Evolutionary conservation across 2,888 invertebrate genomes (phyloP), one percentile per base, ranked within the genome.

Genomic region (Dicyrtoma fusca): DNA sequence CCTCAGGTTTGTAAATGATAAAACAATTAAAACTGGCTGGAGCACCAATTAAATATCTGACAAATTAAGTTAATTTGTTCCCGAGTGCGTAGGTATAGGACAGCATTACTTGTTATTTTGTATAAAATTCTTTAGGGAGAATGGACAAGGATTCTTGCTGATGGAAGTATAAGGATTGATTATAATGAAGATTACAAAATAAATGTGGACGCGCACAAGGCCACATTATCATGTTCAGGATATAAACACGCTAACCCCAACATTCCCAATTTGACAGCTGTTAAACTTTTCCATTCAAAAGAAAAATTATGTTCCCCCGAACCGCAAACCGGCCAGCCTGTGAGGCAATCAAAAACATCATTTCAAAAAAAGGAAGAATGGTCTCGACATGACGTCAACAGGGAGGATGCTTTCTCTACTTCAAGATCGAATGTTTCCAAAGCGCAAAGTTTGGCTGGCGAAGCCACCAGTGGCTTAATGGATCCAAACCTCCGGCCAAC

Each of bases 121-220:
- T n/a, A n/a, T n/a, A n/a, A n/a, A n/a, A n/a, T n/a, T n/a, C n/a
- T n/a, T n/a, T n/a, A 64, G 53, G 79, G 77, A 17, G 79, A 77
- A 57, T 79, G 79, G 79, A 74, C 73, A 6, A 59, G 79, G 23
- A 61, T 79, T 10, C 76, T 77, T 74, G 77, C 77, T 0, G 76
- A 77, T 34, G 76, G 77, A 13, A 69, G 65, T 44, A 71, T 77
- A 19, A 74, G 76, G 17, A 34, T 79, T 11, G 53, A 62, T 1
- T 71, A 74, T 0, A 69, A n/a, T 2, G 77, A 79, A 49, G 70
- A 76, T 10, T 77, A 73, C 63, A 68, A 59, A 26, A 17, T 63
- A 21, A 44, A 11, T 14, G 44, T 63, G 17, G 42, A 44, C 21
- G 14, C 1, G 5, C 4, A 17, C 11, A 13, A 17, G 21, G 65